phyloP scores from a whole-genome alignment of 2,888 invertebrate species.

The Metalampra italica region DNA sequence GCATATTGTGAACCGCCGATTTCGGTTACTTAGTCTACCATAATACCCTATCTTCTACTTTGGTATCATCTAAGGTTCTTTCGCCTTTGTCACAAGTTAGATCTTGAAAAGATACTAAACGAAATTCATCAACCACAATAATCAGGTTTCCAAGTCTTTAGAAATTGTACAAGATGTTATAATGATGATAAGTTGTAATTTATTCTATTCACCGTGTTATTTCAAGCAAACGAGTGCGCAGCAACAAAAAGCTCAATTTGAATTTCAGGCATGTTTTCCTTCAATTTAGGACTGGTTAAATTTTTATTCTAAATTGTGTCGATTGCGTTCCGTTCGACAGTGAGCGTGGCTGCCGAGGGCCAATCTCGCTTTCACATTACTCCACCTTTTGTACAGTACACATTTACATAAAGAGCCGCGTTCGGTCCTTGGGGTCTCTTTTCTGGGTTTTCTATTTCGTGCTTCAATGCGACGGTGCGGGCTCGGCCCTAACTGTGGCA shows the following conservation, averaged over 20 bases:
- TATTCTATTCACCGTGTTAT: too few relatives aligned
- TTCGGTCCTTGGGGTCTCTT: slow-evolving; percentile 67
- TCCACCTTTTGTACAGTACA: slow-evolving; percentile 62
- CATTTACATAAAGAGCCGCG: slow-evolving; percentile 71
- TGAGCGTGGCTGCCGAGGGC: slow-evolving; percentile 44
- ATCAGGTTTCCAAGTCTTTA: too few relatives aligned
- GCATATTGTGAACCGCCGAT: too few relatives aligned
- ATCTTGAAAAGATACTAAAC: too few relatives aligned
- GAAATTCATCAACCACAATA: neutral
- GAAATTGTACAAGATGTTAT: too few relatives aligned
- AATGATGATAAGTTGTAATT: too few relatives aligned
- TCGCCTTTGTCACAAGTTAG: too few relatives aligned
- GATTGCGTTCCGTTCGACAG: slow-evolving; percentile 30
- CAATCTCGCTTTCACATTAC: slow-evolving; percentile 65
- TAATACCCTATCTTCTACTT: too few relatives aligned
- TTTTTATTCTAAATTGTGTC: slow-evolving; percentile 41
- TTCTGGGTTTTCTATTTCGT: slow-evolving; percentile 70
- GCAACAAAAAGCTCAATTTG: slow-evolving; percentile 4
- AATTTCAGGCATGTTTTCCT: slow-evolving; percentile 30
- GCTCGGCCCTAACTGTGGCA: slow-evolving; percentile 41
- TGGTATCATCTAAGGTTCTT: too few relatives aligned
- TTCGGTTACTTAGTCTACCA: too few relatives aligned
- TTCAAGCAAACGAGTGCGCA: too few relatives aligned
- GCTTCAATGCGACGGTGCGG: slow-evolving; percentile 58
- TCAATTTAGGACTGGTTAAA: slow-evolving; percentile 30